Evolutionary conservation across 2,888 invertebrate species (phyloP).

Genomic region (Cheilosia urbana): DNA sequence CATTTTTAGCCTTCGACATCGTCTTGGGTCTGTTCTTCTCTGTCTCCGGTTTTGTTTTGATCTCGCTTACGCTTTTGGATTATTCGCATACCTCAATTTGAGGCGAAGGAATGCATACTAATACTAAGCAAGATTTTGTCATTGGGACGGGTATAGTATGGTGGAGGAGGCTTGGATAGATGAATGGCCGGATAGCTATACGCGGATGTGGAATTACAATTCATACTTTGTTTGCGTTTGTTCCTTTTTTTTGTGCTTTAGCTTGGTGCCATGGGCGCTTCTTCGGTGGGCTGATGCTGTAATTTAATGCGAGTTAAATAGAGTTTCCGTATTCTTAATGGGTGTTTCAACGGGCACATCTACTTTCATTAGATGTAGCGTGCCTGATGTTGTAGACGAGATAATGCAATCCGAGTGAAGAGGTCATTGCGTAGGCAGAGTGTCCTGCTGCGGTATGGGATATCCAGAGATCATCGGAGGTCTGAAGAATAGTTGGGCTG

Average conservation of each 20-base stretch:
- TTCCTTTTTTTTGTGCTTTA: background rate
- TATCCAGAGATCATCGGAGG: constrained; percentile 9
- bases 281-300: constrained; percentile 3
- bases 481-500: background rate
- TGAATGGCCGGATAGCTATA: constrained; percentile 41
- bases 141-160: background rate
- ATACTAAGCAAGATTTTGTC: constrained; percentile 58
- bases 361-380: constrained; percentile 47
- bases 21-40: background rate
- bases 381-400: constrained; percentile 40
- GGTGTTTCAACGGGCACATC: constrained; percentile 56
- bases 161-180: constrained; percentile 20
- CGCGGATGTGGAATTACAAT: constrained; percentile 54
- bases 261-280: background rate
- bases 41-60: background rate
- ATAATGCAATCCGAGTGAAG: constrained; percentile 57
- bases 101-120: constrained; percentile 60
- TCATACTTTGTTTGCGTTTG: constrained; percentile 24
- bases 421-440: constrained; percentile 41
- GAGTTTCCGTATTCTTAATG: constrained; percentile 67
- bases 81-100: constrained; percentile 42
- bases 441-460: background rate
- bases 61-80: constrained; percentile 44
- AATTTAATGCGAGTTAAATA: constrained; percentile 61
- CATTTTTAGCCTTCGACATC: constrained; percentile 72